Conservation (phyloP, 2,888 invertebrate species). For the Lochmaea crataegi region DNA sequence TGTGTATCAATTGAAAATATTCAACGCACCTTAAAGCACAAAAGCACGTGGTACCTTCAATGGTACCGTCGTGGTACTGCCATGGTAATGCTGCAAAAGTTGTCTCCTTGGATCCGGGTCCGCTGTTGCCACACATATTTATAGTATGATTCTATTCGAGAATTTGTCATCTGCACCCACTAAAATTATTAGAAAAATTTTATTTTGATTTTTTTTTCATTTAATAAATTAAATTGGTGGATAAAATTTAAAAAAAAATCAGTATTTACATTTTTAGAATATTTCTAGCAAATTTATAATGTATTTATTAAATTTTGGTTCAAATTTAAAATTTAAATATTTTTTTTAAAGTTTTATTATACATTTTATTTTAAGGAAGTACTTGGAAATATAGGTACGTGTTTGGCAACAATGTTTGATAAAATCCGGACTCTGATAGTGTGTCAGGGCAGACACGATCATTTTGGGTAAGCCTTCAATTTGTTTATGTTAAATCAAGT, state of each 20-base stretch:
- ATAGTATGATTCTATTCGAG: no score
- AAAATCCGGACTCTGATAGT: constrained; percentile 52
- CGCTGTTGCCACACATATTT: constrained; percentile 12
- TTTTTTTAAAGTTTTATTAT: no score
- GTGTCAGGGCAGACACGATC: constrained; percentile 57
- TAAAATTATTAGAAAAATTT: no score
- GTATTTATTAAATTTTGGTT: neutral
- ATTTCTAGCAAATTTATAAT: no score
- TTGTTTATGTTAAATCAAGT: constrained; percentile 17
- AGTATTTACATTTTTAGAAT: no score
- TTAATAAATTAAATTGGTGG: no score
- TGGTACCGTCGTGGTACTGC: constrained; percentile 57
- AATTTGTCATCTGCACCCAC: no score
- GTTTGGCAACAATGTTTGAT: constrained; percentile 24
- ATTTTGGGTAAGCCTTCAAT: constrained; percentile 17
- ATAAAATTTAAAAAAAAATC: no score
- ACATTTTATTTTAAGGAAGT: no score
- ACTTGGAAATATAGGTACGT: neutral
- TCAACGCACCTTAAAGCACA: constrained; percentile 41
- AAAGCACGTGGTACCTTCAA: constrained; percentile 49
- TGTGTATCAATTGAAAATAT: constrained; percentile 18
- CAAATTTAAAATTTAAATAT: no score
- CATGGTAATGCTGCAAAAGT: constrained; percentile 40
- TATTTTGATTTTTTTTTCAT: no score
- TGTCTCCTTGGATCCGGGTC: constrained; percentile 40